A percentile compares a stretch with the other conserved stretches of the same genome.
phyloP scores from a whole-genome alignment of 1,140 invertebrate species.

The Drosophila bipectinata region DNA sequence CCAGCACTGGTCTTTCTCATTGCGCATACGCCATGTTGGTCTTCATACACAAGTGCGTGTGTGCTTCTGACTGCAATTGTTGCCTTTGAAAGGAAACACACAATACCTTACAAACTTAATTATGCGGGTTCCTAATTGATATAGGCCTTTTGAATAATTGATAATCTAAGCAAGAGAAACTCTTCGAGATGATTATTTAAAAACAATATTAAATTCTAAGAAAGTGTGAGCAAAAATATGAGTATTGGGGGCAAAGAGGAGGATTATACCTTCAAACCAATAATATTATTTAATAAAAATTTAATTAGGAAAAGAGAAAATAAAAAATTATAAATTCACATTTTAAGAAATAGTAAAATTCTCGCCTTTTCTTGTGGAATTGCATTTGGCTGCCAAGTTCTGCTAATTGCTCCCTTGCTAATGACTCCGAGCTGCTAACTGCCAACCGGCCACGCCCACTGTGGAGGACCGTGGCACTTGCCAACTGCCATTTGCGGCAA shows the following conservation, averaged over 20 bases:
- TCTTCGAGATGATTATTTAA: not conserved
- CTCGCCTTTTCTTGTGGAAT: constrained; percentile 14
- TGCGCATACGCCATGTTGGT: constrained; percentile 69
- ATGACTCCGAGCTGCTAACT: constrained; percentile 54
- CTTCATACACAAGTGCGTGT: constrained; percentile 8
- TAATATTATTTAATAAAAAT: not conserved
- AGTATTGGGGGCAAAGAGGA: not conserved
- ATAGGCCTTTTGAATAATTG: constrained; percentile 19
- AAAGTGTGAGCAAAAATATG: not conserved
- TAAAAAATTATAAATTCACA: constrained; percentile 7
- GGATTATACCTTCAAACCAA: not conserved
- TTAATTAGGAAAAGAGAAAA: not conserved
- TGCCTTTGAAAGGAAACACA: constrained; percentile 37
- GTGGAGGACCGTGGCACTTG: constrained; percentile 25
- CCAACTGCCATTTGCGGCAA: constrained; percentile 74
- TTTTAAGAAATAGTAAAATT: constrained; percentile 1
- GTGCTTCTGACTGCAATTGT: constrained; percentile 40
- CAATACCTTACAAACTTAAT: constrained; percentile 1
- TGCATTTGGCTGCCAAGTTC: constrained; percentile 42
- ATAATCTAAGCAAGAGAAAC: not conserved
- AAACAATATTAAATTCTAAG: not conserved
- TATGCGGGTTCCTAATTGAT: constrained; percentile 36
- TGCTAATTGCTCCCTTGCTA: constrained; percentile 58
- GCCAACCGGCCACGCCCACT: constrained; percentile 39
- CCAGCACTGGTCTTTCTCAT: constrained; percentile 38